Base-by-base conservation (phyloP, 2,113 vertebrate species). In the Austrofundulus limnaeus region DNA sequence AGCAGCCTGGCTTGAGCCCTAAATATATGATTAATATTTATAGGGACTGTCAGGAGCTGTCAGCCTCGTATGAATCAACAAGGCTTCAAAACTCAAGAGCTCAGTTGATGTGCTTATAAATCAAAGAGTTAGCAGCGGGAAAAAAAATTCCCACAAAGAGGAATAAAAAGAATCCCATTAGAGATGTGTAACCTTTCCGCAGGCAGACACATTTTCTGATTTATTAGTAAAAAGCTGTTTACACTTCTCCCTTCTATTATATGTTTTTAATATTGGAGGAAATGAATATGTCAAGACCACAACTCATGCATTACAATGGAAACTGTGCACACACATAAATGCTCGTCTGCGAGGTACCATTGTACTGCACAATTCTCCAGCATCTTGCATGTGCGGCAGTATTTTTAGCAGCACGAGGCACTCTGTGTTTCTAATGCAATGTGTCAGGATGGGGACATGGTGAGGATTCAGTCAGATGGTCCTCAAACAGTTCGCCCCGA, bases 11-110 rank as follows among this genome's bases (percentile, higher is more conserved):
- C 77, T 71, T 49, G 70, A 78, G 80, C 68, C 69, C 45, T 72
- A 56, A 70, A 85, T 87, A 83, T 71, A 84, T 58, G 71, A 82
- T 85, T 80, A 78, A 86, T 86, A 88, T 90, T 82, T 88, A 89
- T 77, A 55, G 54, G 49, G 73, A 63, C 70, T 82, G 78, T 87
- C 81, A 83, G 71, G 61, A 60, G 65, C 74, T 81, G 80, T 80
- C 79, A 68, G 75, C 70, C 57, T 64, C 17, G 14, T 53, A 69
- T 88, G 80, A 85, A 86, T 90, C 86, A 87, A 80, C 79, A 67
- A 69, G 72, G 61, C 60, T 71, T 83, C 78, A 61, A 60, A 77
- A 77, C 66, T 75, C 56, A 70, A 75, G 64, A 78, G 65, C 62
- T n/a, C 62, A 23, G 71, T 58, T 68, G 75, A 89, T 81, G 76